A percentile compares a stretch with the other conserved stretches of the same genome.
These are phyloP conservation scores for Indicator maculatus DNA, from an alignment of 2,113 vertebrate species.

Conservation along the genomic window DNA sequence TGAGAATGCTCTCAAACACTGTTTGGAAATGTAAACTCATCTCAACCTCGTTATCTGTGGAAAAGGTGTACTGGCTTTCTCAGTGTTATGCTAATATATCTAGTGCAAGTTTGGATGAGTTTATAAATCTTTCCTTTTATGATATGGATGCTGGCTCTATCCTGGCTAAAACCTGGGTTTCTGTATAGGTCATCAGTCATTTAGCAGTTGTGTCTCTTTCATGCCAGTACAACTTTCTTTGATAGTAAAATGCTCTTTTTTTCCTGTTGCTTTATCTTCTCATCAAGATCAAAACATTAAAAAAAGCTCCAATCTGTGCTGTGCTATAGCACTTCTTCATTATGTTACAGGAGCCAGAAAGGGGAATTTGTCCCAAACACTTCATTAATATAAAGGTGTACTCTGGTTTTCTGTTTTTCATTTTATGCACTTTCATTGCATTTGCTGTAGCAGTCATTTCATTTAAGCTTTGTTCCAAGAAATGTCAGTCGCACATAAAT, in stretches of 20 bases:
- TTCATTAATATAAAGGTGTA: not conserved
- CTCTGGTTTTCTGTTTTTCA: not conserved
- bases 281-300: not conserved
- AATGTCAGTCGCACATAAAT: not conserved
- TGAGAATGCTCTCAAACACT: not conserved
- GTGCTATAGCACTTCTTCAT: not conserved
- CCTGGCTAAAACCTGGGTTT: not conserved
- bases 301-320: rapidly evolving
- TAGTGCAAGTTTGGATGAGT: not conserved
- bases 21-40: not conserved
- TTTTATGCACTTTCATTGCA: not conserved
- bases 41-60: not conserved
- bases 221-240: not conserved
- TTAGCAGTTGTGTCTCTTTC: not conserved
- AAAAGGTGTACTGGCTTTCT: not conserved
- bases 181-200: not conserved
- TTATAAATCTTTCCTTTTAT: not conserved
- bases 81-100: not conserved
- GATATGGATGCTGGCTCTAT: not conserved
- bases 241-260: not conserved
- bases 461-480: not conserved
- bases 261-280: not conserved
- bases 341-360: not conserved
- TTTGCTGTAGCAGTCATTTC: not conserved
- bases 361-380: not conserved